phyloP scores from a whole-genome alignment of 2,113 vertebrate genomes.

The Haliaeetus leucogaster region DNA sequence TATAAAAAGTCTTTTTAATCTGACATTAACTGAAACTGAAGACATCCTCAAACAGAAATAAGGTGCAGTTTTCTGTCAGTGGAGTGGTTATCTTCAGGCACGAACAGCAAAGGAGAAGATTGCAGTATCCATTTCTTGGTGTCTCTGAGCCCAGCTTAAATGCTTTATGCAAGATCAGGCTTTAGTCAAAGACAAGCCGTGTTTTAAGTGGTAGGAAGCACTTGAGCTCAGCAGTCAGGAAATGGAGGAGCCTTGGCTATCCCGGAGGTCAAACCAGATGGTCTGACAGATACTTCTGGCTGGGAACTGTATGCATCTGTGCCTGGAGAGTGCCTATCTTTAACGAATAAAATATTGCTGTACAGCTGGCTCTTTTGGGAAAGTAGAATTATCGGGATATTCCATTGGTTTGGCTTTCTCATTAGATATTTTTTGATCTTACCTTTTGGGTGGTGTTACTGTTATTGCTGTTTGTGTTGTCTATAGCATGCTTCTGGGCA shows the following conservation, averaged over 20 bases:
- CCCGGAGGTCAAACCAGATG: background rate
- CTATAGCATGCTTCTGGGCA: background rate
- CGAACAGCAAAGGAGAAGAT: background rate
- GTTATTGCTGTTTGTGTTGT: background rate
- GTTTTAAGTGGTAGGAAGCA: background rate
- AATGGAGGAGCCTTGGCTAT: background rate
- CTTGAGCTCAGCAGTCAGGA: background rate
- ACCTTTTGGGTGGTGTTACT: background rate
- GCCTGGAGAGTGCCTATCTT: background rate
- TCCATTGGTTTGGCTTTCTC: background rate
- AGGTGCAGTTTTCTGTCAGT: background rate
- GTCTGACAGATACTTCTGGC: constrained; percentile 7
- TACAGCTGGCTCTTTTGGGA: background rate
- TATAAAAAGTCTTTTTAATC: background rate
- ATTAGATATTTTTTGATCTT: background rate
- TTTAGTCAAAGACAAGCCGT: background rate
- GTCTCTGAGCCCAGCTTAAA: background rate
- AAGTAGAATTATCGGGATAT: background rate
- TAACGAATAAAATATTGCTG: background rate
- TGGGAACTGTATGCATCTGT: background rate
- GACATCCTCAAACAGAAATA: background rate
- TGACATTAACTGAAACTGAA: background rate
- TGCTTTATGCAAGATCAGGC: background rate
- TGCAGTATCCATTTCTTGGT: fast-evolving
- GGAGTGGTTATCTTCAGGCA: background rate